Percentiles rank a stretch among this genome's conserved stretches.
These are phyloP conservation scores for Macrotus californicus DNA, from an alignment of 2,113 vertebrate genomes.

Conservation along the genomic window DNA sequence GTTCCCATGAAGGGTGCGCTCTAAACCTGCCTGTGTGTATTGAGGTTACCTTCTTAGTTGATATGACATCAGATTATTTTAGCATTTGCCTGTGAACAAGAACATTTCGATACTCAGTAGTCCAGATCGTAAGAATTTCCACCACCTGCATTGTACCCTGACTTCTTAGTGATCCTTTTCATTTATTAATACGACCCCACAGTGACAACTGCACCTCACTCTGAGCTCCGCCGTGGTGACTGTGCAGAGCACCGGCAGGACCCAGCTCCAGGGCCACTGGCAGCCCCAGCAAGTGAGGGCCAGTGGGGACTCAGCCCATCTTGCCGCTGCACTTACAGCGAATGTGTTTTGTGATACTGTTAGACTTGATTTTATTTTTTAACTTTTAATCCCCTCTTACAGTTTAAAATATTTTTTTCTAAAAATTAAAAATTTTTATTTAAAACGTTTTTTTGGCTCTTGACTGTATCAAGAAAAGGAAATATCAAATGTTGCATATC, in stretches of 20 bases:
- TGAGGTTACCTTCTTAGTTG: neutral
- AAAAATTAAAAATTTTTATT: neutral
- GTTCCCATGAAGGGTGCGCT: neutral
- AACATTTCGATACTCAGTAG: neutral
- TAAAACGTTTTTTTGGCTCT: neutral
- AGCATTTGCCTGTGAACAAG: neutral
- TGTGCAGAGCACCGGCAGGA: neutral
- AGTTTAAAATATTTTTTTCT: neutral
- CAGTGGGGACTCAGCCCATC: neutral
- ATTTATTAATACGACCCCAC: neutral
- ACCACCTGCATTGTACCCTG: neutral
- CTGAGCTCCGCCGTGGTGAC: neutral
- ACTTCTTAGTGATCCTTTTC: neutral
- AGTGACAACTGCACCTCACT: neutral
- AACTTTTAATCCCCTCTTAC: neutral
- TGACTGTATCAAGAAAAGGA: neutral
- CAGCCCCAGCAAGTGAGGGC: neutral
- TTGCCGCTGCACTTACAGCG: conserved; percentile 20
- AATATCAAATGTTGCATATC: neutral
- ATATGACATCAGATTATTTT: neutral
- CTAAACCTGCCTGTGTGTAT: neutral
- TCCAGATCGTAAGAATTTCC: neutral
- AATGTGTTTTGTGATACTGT: conserved; percentile 41
- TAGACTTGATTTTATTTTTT: neutral
- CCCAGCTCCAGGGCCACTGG: neutral